Evolutionary conservation across 2,888 invertebrate genomes (phyloP).

Genomic region (Malacosoma neustria): DNA sequence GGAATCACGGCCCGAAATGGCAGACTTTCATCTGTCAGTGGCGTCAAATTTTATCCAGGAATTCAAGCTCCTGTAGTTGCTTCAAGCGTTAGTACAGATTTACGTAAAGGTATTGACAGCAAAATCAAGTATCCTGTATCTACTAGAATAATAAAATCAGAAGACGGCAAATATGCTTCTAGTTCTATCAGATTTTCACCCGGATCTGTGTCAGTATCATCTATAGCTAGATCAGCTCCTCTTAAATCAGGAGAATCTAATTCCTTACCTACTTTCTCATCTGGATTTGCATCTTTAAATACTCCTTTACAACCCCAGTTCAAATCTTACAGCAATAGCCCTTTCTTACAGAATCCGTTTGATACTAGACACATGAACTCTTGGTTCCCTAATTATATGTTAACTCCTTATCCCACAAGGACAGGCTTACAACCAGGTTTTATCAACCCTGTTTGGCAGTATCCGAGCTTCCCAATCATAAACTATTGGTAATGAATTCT

Average conservation of each 20-base stretch:
- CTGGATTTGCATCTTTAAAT: slow-evolving; percentile 14
- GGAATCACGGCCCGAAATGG: slow-evolving; percentile 41
- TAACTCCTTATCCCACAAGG: slow-evolving; percentile 18
- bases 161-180: slow-evolving; percentile 27
- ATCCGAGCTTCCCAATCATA: slow-evolving; percentile 34
- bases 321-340: slow-evolving; percentile 10
- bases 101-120: slow-evolving; percentile 1
- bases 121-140: slow-evolving; percentile 1
- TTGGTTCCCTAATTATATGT: slow-evolving; percentile 26
- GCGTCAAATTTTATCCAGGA: slow-evolving; percentile 34
- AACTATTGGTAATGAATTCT: slow-evolving; percentile 25
- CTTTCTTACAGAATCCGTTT: slow-evolving; percentile 19
- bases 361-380: slow-evolving; percentile 20
- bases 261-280: background rate
- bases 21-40: slow-evolving; percentile 35
- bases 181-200: slow-evolving; percentile 38
- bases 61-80: slow-evolving; percentile 15
- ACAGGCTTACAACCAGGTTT: slow-evolving; percentile 9
- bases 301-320: slow-evolving; percentile 15
- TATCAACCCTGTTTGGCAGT: slow-evolving; percentile 26
- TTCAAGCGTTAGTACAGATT: slow-evolving; percentile 4
- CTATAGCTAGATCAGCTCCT: slow-evolving; percentile 26
- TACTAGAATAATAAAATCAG: slow-evolving; percentile 28
- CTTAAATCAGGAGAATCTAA: background rate
- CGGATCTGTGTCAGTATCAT: slow-evolving; percentile 36